Base-by-base conservation (phyloP, 2,113 vertebrate species). In the Platysteira castanea region DNA sequence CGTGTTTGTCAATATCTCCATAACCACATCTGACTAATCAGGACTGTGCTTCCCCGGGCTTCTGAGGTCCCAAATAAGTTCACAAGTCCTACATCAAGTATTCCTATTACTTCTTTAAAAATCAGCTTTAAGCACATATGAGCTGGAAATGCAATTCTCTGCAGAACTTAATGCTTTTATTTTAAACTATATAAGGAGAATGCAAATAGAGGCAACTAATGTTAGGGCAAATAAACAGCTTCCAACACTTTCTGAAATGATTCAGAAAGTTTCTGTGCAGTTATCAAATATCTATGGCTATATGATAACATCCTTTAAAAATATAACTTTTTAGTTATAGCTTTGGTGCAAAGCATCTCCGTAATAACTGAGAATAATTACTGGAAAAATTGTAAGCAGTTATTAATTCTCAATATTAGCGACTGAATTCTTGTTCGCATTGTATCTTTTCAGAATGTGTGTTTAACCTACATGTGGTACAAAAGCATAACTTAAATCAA, bases 401-500 rank as follows among this genome's bases (percentile, higher is more conserved):
- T 88, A 54, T 22, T 93, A 79, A 88, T 87, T 87, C 89, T 96
- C 67, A 79, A 35, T 52, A 88, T 65, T 79, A 94, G 64, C 52
- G 46, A 96, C 3, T 89, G 78, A 71, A 93, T 96, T 92, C 56
- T 77, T 92, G 71, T 78, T 94, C 12, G 1, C 30, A n/a, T 37
- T 78, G 12, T 87, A 64, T 89, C 88, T 97, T 90, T 95, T 69
- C 44, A 81, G 44, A 94, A 94, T 63, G 71, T 75, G 57, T 2
- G 7, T 73, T 89, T 87, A 78, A 91, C 89, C 68, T 96, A 89
- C 81, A 86, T 85, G 85, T 73, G 71, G 94, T 63, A 91, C 57
- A 95, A 97, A 96, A 94, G 44, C 64, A 19, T 81, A 88, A 37
- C 81, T 91, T 95, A 78, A 96, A 94, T 94, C 88, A 96, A 78